These are phyloP conservation scores for Prionailurus viverrinus DNA, from an alignment of 2,113 vertebrate species.

Conservation along the genomic window DNA sequence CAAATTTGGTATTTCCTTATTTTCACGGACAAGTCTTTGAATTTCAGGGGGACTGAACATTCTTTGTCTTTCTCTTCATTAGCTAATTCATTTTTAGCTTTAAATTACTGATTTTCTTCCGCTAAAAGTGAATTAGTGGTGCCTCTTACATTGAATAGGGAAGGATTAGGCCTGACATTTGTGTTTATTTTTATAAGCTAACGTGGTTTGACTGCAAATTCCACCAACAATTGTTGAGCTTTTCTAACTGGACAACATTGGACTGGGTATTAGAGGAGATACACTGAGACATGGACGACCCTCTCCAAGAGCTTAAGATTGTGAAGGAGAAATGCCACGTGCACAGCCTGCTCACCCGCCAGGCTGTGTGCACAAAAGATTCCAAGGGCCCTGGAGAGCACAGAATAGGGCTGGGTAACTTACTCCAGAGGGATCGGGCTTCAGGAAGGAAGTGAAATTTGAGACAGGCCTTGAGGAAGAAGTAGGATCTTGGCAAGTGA, in stretches of 20 bases:
- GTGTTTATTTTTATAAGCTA: neutral
- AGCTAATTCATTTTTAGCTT: neutral
- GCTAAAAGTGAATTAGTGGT: neutral
- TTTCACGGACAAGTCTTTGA: conserved; percentile 32
- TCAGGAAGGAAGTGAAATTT: neutral
- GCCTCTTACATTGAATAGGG: neutral
- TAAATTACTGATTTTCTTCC: neutral
- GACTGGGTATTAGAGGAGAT: neutral
- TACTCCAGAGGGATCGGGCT: neutral
- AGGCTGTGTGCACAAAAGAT: neutral
- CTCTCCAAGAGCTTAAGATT: neutral
- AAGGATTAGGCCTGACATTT: neutral
- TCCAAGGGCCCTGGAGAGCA: neutral
- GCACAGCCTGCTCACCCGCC: neutral
- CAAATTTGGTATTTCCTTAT: conserved; percentile 46
- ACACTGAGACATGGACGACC: accelerated
- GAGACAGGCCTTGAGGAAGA: neutral
- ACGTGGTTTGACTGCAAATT: neutral
- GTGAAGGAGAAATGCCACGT: neutral
- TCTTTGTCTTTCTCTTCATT: conserved; percentile 30
- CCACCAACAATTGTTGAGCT: neutral
- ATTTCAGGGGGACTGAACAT: conserved; percentile 23
- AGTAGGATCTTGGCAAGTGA: neutral
- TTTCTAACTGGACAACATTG: neutral
- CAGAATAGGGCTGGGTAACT: neutral